A percentile compares a stretch with the other conserved stretches of the same genome.
Evolutionary conservation across 1,140 invertebrate species (phyloP).

Genomic region (Polyergus mexicanus): DNA sequence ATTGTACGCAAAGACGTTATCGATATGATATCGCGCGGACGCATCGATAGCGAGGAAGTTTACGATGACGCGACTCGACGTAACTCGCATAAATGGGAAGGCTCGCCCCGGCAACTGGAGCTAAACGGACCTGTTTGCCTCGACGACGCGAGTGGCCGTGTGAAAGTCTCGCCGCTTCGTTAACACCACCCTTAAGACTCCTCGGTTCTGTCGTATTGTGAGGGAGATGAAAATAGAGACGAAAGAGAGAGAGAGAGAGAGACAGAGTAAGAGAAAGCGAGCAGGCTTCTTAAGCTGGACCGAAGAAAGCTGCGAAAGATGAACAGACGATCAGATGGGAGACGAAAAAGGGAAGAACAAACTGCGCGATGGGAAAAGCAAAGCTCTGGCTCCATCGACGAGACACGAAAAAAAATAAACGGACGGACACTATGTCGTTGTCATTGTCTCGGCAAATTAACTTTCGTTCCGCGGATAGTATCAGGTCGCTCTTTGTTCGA

Average conservation of each 20-base stretch:
- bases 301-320: slow-evolving; percentile 58
- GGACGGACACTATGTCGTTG: slow-evolving; percentile 27
- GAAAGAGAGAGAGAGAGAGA: background rate
- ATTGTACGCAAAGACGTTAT: slow-evolving; percentile 38
- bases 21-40: slow-evolving; percentile 51
- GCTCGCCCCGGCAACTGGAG: slow-evolving; percentile 38
- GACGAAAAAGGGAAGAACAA: slow-evolving; percentile 39
- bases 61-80: slow-evolving; percentile 46
- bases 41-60: slow-evolving; percentile 55
- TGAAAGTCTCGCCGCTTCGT: slow-evolving; percentile 75
- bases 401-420: slow-evolving; percentile 69
- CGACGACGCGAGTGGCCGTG: slow-evolving; percentile 73
- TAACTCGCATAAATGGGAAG: slow-evolving; percentile 67
- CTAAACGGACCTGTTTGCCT: slow-evolving; percentile 70
- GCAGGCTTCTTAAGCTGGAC: slow-evolving; percentile 49
- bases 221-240: slow-evolving; percentile 28
- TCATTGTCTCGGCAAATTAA: slow-evolving; percentile 64
- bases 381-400: slow-evolving; percentile 61
- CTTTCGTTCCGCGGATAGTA: slow-evolving; percentile 36
- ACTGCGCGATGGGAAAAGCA: slow-evolving; percentile 67
- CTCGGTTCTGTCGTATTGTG: slow-evolving; percentile 45
- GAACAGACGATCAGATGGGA: slow-evolving; percentile 37
- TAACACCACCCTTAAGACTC: slow-evolving; percentile 71
- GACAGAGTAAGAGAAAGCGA: background rate
- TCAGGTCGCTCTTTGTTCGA: slow-evolving; percentile 38